phyloP scores from a whole-genome alignment of 2,797 vertebrate species.

The Leptodactylus fallax region DNA sequence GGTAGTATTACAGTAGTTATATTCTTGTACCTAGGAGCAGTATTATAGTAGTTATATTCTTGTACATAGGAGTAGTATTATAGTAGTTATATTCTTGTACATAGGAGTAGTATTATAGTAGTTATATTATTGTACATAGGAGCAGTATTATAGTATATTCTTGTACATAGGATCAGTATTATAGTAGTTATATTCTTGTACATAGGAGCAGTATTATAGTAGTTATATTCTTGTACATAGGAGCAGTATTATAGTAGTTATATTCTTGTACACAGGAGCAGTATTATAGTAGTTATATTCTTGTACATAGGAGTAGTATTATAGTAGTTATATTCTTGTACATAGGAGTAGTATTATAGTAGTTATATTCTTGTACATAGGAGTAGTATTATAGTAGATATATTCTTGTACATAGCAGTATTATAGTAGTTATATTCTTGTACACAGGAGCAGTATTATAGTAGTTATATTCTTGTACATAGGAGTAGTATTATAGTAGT shows the following conservation, averaged over 20 bases:
- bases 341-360: neutral
- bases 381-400: constrained; percentile 9
- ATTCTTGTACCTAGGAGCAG: neutral
- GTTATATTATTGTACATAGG: constrained; percentile 8
- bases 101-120: constrained; percentile 4
- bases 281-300: constrained; percentile 25
- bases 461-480: constrained; percentile 9
- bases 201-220: constrained; percentile 2
- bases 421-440: neutral
- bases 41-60: constrained; percentile 23
- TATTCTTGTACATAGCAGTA: constrained; percentile 4
- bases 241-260: constrained; percentile 1
- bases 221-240: neutral
- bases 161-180: neutral
- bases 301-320: neutral
- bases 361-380: constrained; percentile 7
- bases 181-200: constrained; percentile 20
- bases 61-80: constrained; percentile 12
- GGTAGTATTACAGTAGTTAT: constrained; percentile 9
- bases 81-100: constrained; percentile 15
- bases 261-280: constrained; percentile 1
- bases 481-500: constrained; percentile 15
- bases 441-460: constrained; percentile 26
- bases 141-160: constrained; percentile 17
- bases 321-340: constrained; percentile 18